Base-by-base conservation (phyloP, 2,888 invertebrate species). In the Nomada hirtipes region DNA sequence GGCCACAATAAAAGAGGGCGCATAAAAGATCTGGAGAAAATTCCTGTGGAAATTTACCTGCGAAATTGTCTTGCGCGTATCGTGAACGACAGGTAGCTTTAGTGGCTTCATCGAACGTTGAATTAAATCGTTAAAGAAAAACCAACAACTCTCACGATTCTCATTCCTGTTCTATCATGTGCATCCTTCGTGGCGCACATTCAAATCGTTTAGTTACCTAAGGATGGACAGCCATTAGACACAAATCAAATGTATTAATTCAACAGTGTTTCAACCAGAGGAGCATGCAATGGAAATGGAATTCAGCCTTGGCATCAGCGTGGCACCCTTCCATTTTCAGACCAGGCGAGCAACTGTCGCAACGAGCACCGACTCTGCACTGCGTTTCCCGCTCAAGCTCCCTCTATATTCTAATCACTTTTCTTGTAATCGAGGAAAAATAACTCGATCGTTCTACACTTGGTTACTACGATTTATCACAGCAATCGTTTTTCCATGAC, bases 221-320 rank as follows among this genome's bases (percentile, higher is more conserved):
- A 50, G 42, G 9, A 4, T 36, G 47, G 20, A 3, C 68, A 63
- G 36, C 44, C 23, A 55, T 63, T 74, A 50, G 65, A 55, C 29
- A 29, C 42, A 15, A 71, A 61, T 75, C 61, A 73, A 76, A 70
- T n/a, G 70, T 57, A 63, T 70, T 59, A 70, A 77, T 59, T 61
- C 55, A 64, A 50, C 55, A n/a, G 68, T 68, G 61, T 76, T 70
- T 59, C 44, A 63, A 70, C 63, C 74, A 29, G 70, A 77, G 55
- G 47, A 73, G 75, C 81, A 50, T 77, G 75, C 79, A 76, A 70
- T 77, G 79, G 68, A 80, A 73, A 83, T 76, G 79, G 76, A 85
- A 80, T 69, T 81, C 75, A 69, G 76, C 83, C 86, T 87, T 87
- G 85, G 60, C 81, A 84, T 80, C 79, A 75, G 69, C 68, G 57